Base-by-base conservation (phyloP, 2,797 vertebrate species). In the Heteromormyrus szaboi region DNA sequence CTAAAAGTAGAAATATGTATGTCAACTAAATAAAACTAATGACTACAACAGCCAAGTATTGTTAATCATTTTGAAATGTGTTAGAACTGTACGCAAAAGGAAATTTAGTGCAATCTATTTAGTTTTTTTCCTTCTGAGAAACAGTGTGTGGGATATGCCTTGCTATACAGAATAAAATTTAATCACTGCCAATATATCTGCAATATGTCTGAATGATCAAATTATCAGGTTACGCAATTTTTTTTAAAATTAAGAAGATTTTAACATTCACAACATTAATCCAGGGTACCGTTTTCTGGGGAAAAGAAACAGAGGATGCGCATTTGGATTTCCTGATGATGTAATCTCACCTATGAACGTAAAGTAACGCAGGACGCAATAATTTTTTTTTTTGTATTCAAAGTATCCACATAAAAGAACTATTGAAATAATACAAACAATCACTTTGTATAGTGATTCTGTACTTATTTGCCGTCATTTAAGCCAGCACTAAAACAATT, bases 321-420 rank as follows among this genome's bases (percentile, higher is more conserved):
- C 88, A 83, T 44, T 83, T 59, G 51, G 33, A 33, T 88, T 81
- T 83, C 51, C 72, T 22, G 88, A 83, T 88, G 88, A 88, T 88
- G 88, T 88, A 88, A 88, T 88, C 68, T 88, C 76, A 87, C 59
- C 59, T 50, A 88, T 56, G 88, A 19, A 79, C 76, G 51, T 59
- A 59, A 88, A 72, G 59, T 88, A 83, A 59, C 72, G 72, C 29
- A 56, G 72, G 7, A 41, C 14, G 33, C 19, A 22, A n/a, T 51
- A 8, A 56, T 41, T 19, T 11, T 7, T 22, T 79, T 19, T 37
- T 81, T 83, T 84, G 79, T n/a, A 9, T 84, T 48, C n/a, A 84
- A 79, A 44, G 22, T 46, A 59, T 54, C 33, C 25, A 53, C 25
- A 54, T 85, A 17, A 7, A 54, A 8, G 22, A 85, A 54, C 29